Percentiles rank a stretch among this genome's conserved stretches.
Conservation (phyloP, 2,113 vertebrate species). For the Rhinoptilus africanus region DNA sequence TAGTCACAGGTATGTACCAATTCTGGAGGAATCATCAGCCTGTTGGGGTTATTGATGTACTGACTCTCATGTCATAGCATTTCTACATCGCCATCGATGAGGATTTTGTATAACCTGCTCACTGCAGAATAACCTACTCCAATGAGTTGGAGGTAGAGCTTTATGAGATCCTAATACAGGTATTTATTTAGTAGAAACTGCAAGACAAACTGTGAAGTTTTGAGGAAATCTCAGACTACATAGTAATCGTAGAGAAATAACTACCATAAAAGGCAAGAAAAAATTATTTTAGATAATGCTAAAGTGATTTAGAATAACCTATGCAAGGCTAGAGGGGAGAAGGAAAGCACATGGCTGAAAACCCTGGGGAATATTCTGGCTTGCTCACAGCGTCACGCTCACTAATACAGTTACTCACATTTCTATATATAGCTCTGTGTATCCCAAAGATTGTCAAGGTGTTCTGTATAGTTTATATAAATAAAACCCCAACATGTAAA, state of each 20-base stretch:
- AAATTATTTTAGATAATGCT: background rate
- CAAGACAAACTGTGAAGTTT: background rate
- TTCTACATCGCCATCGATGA: background rate
- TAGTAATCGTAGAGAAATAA: background rate
- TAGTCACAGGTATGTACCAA: background rate
- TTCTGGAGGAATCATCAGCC: background rate
- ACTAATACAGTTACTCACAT: background rate
- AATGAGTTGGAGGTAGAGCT: background rate
- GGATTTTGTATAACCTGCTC: background rate
- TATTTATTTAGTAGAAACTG: background rate
- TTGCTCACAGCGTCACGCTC: background rate
- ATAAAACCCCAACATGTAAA: background rate
- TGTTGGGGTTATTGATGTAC: background rate
- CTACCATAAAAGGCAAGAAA: constrained; percentile 2
- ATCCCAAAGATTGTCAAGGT: background rate
- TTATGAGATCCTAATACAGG: background rate
- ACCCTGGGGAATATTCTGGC: background rate
- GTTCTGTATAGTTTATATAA: background rate
- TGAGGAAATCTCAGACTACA: background rate
- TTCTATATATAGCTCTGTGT: constrained; percentile 34
- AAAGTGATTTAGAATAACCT: background rate
- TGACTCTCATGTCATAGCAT: background rate
- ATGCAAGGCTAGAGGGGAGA: background rate
- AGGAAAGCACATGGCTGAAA: constrained; percentile 11
- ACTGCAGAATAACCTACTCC: background rate